Evolutionary conservation across 2,797 vertebrate species (phyloP).

Genomic region (Thripadectes ignobilis): DNA sequence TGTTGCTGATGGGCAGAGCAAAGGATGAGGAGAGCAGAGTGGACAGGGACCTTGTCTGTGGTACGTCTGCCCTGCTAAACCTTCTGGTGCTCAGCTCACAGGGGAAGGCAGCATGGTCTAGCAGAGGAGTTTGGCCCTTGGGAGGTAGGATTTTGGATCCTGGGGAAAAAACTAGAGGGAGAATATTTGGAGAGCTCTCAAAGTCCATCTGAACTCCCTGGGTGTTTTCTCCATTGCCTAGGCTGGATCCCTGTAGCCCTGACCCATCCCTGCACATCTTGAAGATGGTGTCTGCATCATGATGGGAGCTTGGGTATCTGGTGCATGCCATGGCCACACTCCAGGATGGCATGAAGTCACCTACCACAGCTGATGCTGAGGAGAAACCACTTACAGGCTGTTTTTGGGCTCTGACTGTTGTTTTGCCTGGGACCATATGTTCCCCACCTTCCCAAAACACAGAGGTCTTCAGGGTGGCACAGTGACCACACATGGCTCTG

Average conservation of each 20-base stretch:
- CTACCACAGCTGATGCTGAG: not conserved
- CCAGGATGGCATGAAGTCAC: not conserved
- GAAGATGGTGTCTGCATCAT: not conserved
- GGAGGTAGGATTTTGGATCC: not conserved
- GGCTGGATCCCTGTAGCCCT: not conserved
- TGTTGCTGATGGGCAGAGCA: not conserved
- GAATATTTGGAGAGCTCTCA: not conserved
- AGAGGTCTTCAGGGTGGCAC: not conserved
- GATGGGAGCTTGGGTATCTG: not conserved
- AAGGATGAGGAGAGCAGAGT: not conserved
- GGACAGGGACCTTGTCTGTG: not conserved
- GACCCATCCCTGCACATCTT: not conserved
- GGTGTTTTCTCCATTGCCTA: not conserved
- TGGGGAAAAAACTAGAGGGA: not conserved
- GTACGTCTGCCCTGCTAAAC: not conserved
- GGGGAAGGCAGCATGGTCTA: not conserved
- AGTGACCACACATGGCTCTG: not conserved
- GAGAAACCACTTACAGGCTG: not conserved
- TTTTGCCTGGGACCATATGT: not conserved
- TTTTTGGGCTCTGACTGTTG: not conserved
- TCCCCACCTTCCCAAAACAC: not conserved
- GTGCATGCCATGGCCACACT: not conserved
- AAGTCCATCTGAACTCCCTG: not conserved
- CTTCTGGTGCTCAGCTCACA: not conserved
- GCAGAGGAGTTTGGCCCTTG: accelerated